A percentile compares a stretch with the other conserved stretches of the same genome.
phyloP scores from a whole-genome alignment of 2,113 vertebrate genomes.

The Pithys albifrons region DNA sequence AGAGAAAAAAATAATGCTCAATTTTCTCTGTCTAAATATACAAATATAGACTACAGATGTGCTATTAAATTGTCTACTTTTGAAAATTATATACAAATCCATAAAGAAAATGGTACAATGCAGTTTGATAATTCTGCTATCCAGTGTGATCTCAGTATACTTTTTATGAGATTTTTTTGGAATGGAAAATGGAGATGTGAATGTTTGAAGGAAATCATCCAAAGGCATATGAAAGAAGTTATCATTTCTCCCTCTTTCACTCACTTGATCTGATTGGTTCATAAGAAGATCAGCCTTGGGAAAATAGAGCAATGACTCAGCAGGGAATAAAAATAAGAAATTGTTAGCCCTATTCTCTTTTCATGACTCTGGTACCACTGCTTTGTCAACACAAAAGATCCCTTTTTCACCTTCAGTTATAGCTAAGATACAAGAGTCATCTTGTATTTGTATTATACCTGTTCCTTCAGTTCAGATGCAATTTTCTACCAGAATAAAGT shows the following conservation, averaged over 20 bases:
- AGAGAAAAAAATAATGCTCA: background rate
- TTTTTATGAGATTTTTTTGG: background rate
- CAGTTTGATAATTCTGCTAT: background rate
- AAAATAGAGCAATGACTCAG: background rate
- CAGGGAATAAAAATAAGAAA: background rate
- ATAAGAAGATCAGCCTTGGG: background rate
- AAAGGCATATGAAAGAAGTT: background rate
- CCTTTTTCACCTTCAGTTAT: accelerated
- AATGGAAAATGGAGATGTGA: background rate
- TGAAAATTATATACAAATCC: background rate
- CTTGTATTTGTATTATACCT: background rate
- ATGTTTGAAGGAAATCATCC: background rate
- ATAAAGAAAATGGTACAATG: background rate
- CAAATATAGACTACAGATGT: background rate
- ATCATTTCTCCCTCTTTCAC: background rate
- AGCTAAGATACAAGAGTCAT: background rate
- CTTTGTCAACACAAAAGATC: background rate
- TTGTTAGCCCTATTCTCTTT: background rate
- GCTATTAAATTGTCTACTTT: background rate
- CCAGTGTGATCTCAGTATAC: background rate
- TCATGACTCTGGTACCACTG: background rate
- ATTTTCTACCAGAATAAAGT: background rate
- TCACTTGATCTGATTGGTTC: background rate
- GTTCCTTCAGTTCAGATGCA: background rate
- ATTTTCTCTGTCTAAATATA: background rate